Percentiles rank a stretch among this genome's conserved stretches.
These are phyloP conservation scores for Falco peregrinus DNA, from an alignment of 2,797 vertebrate species.

Conservation along the genomic window DNA sequence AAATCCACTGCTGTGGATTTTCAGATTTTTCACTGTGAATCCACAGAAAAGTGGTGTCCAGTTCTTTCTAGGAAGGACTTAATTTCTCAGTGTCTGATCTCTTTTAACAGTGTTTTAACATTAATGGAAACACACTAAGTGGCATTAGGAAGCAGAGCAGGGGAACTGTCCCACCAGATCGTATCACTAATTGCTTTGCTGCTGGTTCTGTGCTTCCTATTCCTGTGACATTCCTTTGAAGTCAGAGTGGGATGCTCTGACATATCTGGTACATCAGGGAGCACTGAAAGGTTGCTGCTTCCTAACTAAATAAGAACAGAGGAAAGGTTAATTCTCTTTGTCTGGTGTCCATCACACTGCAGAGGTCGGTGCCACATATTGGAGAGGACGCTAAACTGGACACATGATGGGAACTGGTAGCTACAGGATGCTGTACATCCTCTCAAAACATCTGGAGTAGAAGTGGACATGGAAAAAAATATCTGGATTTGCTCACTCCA, in stretches of 20 bases:
- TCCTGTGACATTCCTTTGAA: constrained; percentile 62
- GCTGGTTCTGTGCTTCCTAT: constrained; percentile 54
- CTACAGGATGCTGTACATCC: background rate
- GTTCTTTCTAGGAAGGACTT: background rate
- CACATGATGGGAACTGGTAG: background rate
- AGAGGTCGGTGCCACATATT: background rate
- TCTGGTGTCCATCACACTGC: constrained; percentile 36
- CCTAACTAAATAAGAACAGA: constrained; percentile 53
- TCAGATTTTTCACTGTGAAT: background rate
- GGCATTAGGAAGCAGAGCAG: constrained; percentile 32
- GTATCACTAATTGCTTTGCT: constrained; percentile 44
- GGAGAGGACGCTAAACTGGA: background rate
- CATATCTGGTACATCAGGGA: constrained; percentile 57
- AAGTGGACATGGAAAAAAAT: background rate
- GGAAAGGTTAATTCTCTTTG: constrained; percentile 37
- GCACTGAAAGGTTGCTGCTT: constrained; percentile 61
- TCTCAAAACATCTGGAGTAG: background rate
- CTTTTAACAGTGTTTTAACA: constrained; percentile 22
- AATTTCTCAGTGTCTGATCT: background rate
- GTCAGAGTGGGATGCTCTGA: constrained; percentile 44
- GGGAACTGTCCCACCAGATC: constrained; percentile 4
- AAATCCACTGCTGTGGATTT: background rate
- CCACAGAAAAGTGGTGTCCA: background rate
- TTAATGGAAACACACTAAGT: constrained; percentile 29
- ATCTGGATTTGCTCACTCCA: background rate